Conservation (phyloP, 2,113 vertebrate genomes). For the Argyrosomus japonicus region DNA sequence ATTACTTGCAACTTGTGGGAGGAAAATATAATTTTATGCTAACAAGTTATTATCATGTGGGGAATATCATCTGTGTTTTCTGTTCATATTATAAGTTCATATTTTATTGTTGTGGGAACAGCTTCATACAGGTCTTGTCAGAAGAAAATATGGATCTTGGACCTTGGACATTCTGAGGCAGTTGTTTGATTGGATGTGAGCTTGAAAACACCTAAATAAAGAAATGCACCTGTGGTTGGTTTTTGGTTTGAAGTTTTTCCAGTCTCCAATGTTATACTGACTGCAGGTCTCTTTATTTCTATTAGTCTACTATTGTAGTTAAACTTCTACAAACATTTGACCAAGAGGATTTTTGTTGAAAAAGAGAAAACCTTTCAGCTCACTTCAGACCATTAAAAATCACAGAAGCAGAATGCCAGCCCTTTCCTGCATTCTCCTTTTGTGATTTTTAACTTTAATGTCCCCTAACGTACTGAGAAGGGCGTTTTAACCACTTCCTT, state of each 20-base stretch:
- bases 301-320: neutral
- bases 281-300: neutral
- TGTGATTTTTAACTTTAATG: no score
- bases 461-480: no score
- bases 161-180: neutral
- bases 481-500: no score
- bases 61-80: no score
- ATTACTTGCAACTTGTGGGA: no score
- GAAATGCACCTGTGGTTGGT: neutral
- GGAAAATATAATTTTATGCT: neutral
- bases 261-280: neutral
- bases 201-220: neutral
- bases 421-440: no score
- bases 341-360: neutral
- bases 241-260: neutral
- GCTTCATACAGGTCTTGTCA: neutral
- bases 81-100: no score
- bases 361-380: no score
- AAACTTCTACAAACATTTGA: neutral
- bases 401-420: no score
- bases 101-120: neutral
- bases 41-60: neutral
- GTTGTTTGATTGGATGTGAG: neutral
- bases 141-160: neutral
- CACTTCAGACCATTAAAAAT: no score